Conservation (phyloP, 2,888 invertebrate species). For the Cyclophora punctaria region DNA sequence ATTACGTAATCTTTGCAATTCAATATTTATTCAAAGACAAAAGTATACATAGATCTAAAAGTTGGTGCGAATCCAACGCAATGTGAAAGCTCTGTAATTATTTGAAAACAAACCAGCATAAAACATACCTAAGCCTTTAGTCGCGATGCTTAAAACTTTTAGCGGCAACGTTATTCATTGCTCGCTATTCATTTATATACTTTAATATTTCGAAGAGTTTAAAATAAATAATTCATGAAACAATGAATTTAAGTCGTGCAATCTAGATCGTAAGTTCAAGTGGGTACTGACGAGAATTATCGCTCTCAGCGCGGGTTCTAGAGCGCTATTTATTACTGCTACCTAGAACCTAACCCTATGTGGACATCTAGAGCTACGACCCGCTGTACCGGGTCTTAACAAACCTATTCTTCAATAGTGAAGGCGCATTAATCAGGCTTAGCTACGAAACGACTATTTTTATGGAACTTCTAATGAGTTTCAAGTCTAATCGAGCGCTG, state of each 20-base stretch:
- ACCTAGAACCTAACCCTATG: constrained; percentile 15
- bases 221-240: background rate
- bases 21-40: too few relatives aligned
- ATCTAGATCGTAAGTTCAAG: constrained; percentile 28
- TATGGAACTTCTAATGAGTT: background rate
- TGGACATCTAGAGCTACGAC: constrained; percentile 22
- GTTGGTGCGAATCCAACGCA: too few relatives aligned
- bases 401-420: constrained; percentile 13
- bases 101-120: too few relatives aligned
- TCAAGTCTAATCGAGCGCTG: background rate
- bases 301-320: constrained; percentile 39
- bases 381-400: constrained; percentile 10
- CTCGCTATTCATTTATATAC: too few relatives aligned
- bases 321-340: constrained; percentile 37
- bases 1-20: too few relatives aligned
- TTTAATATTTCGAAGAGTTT: background rate
- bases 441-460: constrained; percentile 6
- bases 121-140: too few relatives aligned
- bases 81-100: too few relatives aligned
- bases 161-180: too few relatives aligned
- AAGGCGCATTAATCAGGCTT: constrained; percentile 15
- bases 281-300: constrained; percentile 42
- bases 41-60: too few relatives aligned
- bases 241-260: background rate
- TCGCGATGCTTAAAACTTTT: too few relatives aligned